Evolutionary conservation across 92 coral and sea anemone genomes (phyloP).

Genomic region (Zoanthus gigantus): DNA sequence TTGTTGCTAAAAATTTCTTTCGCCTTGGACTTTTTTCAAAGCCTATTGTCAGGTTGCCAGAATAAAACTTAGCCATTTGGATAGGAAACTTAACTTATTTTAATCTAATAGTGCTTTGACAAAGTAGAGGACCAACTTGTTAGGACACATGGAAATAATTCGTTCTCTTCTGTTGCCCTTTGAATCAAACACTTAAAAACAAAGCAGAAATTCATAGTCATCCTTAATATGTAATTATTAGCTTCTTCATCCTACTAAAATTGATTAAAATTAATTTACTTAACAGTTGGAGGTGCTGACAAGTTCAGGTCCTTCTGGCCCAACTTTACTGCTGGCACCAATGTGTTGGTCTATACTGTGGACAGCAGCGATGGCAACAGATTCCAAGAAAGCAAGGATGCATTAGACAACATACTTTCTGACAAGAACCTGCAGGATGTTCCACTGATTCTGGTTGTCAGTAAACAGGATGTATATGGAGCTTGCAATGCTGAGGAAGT

Average conservation of each 20-base stretch:
- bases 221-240: no score
- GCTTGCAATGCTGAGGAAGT: conserved; percentile 73
- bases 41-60: no score
- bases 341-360: conserved; percentile 77
- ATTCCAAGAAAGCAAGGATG: conserved; percentile 79
- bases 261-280: neutral
- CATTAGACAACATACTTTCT: conserved; percentile 63
- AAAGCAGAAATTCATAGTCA: no score
- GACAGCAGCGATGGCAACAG: conserved; percentile 75
- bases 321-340: conserved; percentile 78
- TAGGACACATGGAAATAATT: no score
- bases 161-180: no score
- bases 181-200: no score
- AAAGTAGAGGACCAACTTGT: no score
- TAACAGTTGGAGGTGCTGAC: conserved; percentile 90
- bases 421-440: conserved; percentile 76
- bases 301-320: conserved; percentile 88
- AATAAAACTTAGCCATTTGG: no score
- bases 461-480: conserved; percentile 78
- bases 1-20: no score
- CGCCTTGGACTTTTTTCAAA: no score
- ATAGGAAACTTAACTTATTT: no score
- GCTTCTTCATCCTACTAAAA: neutral
- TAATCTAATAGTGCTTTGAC: no score
- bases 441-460: conserved; percentile 78